These are phyloP conservation scores for Clepsis dumicolana DNA, from an alignment of 2,888 invertebrate genomes.

Conservation along the genomic window DNA sequence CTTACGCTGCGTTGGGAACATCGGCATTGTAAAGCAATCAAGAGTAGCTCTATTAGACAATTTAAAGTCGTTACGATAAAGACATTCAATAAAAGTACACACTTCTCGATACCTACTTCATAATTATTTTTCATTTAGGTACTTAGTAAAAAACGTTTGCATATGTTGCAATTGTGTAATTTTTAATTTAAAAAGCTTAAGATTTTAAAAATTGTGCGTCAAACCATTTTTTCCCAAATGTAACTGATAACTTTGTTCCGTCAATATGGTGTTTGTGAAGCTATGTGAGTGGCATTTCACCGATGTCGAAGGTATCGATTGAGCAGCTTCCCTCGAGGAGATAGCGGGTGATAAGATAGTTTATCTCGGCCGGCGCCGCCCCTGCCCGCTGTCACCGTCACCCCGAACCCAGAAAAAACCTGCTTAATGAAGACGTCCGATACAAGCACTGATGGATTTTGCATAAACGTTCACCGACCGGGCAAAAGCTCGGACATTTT, in stretches of 20 bases:
- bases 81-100: constrained; percentile 64
- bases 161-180: too few relatives aligned
- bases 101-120: constrained; percentile 15
- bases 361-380: constrained; percentile 67
- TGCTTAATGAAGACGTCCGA: constrained; percentile 54
- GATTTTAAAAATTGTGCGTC: too few relatives aligned
- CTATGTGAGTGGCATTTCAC: constrained; percentile 20
- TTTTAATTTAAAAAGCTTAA: too few relatives aligned
- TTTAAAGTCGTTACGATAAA: constrained; percentile 70
- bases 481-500: constrained; percentile 17
- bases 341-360: constrained; percentile 77
- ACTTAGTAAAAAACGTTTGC: too few relatives aligned
- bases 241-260: not conserved
- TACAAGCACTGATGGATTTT: constrained; percentile 47
- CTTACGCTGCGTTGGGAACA: constrained; percentile 24
- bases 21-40: constrained; percentile 79
- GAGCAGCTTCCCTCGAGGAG: constrained; percentile 64
- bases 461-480: constrained; percentile 36
- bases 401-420: constrained; percentile 57
- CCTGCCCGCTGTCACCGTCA: constrained; percentile 60
- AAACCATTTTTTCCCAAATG: not conserved
- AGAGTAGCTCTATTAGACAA: constrained; percentile 74
- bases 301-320: constrained; percentile 63
- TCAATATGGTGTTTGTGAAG: constrained; percentile 22
- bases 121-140: not conserved